Percentiles rank a stretch among this genome's conserved stretches.
These are phyloP conservation scores for Staurois parvus DNA, from an alignment of 2,797 vertebrate genomes.

Conservation along the genomic window DNA sequence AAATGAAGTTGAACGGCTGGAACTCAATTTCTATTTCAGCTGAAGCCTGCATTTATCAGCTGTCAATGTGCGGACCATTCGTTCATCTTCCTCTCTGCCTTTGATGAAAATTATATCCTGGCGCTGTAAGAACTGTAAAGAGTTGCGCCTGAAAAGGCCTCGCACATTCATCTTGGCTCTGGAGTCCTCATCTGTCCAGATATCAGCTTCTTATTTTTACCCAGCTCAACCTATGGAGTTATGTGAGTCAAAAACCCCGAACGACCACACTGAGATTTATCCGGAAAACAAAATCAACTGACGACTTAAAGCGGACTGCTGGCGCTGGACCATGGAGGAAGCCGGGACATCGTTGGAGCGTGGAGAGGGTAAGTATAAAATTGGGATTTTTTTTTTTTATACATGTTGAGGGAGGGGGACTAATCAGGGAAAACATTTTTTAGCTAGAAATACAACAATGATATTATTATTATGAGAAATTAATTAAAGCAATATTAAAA, in stretches of 20 bases:
- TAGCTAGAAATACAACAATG: no score
- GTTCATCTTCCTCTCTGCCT: constrained; percentile 32
- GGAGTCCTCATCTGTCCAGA: constrained; percentile 16
- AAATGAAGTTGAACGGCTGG: constrained; percentile 27
- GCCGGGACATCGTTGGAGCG: no score
- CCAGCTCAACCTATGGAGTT: background rate
- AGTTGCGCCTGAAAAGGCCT: constrained; percentile 26
- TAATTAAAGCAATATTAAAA: no score
- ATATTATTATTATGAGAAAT: no score
- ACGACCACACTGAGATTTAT: background rate
- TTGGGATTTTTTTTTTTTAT: no score
- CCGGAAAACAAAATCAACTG: constrained; percentile 3
- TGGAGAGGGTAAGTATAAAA: no score
- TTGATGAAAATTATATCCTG: constrained; percentile 37
- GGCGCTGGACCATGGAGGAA: no score
- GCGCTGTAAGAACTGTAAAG: constrained; percentile 9
- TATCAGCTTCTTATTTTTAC: constrained; percentile 13
- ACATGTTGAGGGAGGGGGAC: no score
- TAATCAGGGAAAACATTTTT: no score
- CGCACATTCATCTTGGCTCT: constrained; percentile 23
- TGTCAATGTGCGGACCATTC: constrained; percentile 23
- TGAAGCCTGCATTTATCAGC: constrained; percentile 32
- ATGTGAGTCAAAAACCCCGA: background rate
- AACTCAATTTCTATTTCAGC: constrained; percentile 28
- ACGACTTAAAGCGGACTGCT: no score